A percentile compares a stretch with the other conserved stretches of the same genome.
Evolutionary conservation across 2,888 invertebrate genomes (phyloP).

Genomic region (Alviniconcha strummeri): DNA sequence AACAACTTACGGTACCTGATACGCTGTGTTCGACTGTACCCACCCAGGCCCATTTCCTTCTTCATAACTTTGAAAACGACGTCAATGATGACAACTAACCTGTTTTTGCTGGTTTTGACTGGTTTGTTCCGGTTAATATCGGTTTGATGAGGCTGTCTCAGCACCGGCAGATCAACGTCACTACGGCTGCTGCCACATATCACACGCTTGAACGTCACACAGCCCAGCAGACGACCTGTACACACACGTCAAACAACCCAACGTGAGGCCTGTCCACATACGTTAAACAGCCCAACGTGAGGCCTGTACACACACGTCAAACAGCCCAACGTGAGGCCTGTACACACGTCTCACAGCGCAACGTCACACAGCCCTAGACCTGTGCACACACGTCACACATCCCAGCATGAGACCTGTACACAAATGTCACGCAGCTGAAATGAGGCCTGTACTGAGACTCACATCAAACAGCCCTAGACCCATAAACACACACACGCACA

Average conservation of each 20-base stretch:
- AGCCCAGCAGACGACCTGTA: constrained; percentile 28
- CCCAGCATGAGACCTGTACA: neutral
- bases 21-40: too few relatives aligned
- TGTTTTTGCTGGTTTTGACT: too few relatives aligned
- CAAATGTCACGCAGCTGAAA: neutral
- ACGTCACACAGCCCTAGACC: neutral
- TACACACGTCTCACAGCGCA: neutral
- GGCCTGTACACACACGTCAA: neutral
- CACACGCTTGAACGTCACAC: neutral
- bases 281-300: neutral
- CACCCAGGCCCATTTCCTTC: too few relatives aligned
- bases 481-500: too few relatives aligned
- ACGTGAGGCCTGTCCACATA: neutral
- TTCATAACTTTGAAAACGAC: too few relatives aligned
- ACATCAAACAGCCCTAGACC: too few relatives aligned
- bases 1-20: too few relatives aligned
- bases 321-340: neutral
- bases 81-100: too few relatives aligned
- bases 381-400: neutral
- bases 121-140: neutral
- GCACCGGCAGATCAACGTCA: neutral
- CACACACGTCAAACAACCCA: neutral
- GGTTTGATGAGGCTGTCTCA: neutral
- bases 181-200: neutral
- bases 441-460: too few relatives aligned